These are phyloP conservation scores for Neofelis nebulosa DNA, from an alignment of 2,113 vertebrate species.

Conservation along the genomic window DNA sequence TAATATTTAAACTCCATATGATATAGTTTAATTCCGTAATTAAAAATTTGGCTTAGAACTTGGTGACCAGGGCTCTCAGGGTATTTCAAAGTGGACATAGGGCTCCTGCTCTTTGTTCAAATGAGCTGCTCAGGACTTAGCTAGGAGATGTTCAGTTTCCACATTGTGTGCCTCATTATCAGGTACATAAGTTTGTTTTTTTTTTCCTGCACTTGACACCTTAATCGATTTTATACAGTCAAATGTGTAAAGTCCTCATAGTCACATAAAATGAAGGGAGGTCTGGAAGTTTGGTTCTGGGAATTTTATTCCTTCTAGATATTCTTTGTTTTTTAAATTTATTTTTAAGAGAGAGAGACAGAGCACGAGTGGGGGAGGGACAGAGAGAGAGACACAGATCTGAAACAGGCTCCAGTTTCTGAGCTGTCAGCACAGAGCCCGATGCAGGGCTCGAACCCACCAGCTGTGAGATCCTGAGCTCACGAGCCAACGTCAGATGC, in stretches of 20 bases:
- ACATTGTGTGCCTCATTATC: not conserved
- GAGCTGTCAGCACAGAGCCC: no score
- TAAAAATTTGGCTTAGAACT: not conserved
- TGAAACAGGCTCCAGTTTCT: no score
- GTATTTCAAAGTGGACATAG: not conserved
- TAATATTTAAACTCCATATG: not conserved
- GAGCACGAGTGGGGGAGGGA: no score
- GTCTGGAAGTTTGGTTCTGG: not conserved
- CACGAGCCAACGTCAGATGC: no score
- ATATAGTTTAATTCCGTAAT: not conserved
- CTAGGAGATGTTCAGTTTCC: not conserved
- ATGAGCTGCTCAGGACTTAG: not conserved
- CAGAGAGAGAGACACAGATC: no score
- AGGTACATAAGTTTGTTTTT: not conserved
- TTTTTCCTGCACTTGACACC: not conserved
- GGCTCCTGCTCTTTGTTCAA: not conserved
- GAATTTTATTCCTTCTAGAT: not conserved
- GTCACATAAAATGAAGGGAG: not conserved
- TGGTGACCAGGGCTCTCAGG: not conserved
- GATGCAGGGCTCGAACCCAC: no score
- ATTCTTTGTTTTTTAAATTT: not conserved
- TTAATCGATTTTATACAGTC: not conserved
- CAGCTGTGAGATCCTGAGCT: no score
- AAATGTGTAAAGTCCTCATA: not conserved
- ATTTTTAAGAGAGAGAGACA: no score